Evolutionary conservation across 2,797 vertebrate species (phyloP).

Genomic region (Otolemur crassicaudatus): DNA sequence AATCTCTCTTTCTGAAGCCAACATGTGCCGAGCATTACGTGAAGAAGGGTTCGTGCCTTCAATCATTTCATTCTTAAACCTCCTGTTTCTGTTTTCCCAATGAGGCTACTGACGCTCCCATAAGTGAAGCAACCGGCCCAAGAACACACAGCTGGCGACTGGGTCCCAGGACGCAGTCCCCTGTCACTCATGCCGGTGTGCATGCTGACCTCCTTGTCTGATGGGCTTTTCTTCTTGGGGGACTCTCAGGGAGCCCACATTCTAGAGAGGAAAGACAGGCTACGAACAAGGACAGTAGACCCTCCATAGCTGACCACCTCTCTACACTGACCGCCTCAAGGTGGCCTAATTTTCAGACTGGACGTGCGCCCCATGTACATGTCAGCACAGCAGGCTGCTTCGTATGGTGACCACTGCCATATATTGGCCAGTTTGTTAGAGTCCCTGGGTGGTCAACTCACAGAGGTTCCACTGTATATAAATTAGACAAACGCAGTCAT

Average conservation of each 20-base stretch:
- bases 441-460: too few species aligned
- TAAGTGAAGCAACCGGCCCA: not conserved
- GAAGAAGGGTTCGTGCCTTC: not conserved
- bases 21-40: accelerated
- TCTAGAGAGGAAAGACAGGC: not conserved
- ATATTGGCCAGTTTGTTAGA: too few species aligned
- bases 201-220: accelerated
- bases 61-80: not conserved
- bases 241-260: not conserved
- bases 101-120: not conserved
- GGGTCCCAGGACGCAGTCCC: accelerated
- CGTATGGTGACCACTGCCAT: too few species aligned
- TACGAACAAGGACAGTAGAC: not conserved
- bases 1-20: not conserved
- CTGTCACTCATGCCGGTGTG: accelerated
- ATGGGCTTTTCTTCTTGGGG: not conserved
- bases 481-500: not conserved
- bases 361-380: too few species aligned
- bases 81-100: not conserved
- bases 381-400: too few species aligned
- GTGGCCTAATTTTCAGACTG: too few species aligned
- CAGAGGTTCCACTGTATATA: too few species aligned
- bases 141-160: accelerated
- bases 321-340: too few species aligned
- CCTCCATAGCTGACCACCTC: too few species aligned